A percentile compares a stretch with the other conserved stretches of the same genome.
phyloP scores from a whole-genome alignment of 2,113 vertebrate genomes.

The Cheirogaleus medius region DNA sequence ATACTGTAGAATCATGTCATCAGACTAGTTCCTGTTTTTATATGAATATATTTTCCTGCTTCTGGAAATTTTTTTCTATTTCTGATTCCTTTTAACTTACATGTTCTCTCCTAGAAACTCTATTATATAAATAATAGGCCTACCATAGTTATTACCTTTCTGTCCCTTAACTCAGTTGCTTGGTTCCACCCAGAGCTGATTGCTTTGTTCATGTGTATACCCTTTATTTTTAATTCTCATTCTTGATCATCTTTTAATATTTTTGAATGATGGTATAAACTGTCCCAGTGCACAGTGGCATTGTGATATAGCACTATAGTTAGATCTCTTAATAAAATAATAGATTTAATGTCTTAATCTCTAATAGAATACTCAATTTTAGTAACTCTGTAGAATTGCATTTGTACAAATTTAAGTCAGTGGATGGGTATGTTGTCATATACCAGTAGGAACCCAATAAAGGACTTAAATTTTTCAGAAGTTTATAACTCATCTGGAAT shows the following conservation, averaged over 20 bases:
- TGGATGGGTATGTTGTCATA: not conserved
- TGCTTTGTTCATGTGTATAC: not conserved
- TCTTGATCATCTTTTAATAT: not conserved
- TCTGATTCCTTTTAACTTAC: not conserved
- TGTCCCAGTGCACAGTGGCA: not conserved
- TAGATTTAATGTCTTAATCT: not conserved
- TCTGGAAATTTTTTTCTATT: not conserved
- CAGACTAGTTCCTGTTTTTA: not conserved
- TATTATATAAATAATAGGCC: not conserved
- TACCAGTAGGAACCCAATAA: not conserved
- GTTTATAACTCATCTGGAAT: not conserved
- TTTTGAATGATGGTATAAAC: not conserved
- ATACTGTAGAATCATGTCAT: not conserved
- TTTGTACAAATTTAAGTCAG: not conserved
- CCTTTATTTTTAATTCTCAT: not conserved
- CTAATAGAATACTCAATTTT: not conserved
- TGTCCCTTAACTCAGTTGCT: not conserved
- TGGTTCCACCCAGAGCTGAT: not conserved
- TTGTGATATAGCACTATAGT: not conserved
- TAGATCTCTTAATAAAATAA: not conserved
- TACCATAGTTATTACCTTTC: not conserved
- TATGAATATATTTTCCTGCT: not conserved
- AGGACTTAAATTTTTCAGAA: not conserved
- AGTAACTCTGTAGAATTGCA: not conserved
- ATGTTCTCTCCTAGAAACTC: not conserved